These are phyloP conservation scores for Bhutanitis thaidina DNA, from an alignment of 2,888 invertebrate genomes.

Conservation along the genomic window DNA sequence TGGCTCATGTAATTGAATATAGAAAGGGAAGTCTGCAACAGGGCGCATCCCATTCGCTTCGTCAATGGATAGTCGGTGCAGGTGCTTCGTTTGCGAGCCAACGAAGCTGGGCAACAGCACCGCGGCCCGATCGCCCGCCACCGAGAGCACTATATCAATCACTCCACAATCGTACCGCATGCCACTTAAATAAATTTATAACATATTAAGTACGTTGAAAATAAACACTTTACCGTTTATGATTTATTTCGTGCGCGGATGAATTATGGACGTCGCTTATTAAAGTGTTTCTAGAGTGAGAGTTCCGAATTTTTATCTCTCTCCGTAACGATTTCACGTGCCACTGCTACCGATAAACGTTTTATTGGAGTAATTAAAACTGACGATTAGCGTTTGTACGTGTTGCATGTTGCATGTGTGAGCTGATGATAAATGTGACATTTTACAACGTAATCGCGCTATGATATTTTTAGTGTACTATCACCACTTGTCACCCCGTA, in stretches of 20 bases:
- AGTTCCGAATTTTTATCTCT: constrained; percentile 61
- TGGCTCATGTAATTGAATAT: no score
- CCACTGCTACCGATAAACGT: constrained; percentile 68
- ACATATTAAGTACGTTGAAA: constrained; percentile 77
- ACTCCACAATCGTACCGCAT: constrained; percentile 70
- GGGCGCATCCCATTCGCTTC: neutral
- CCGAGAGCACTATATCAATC: constrained; percentile 74
- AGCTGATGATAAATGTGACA: constrained; percentile 61
- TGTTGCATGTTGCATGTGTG: constrained; percentile 57
- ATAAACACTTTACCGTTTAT: constrained; percentile 77
- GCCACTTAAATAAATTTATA: constrained; percentile 80
- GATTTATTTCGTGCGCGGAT: constrained; percentile 74
- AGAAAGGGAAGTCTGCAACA: no score
- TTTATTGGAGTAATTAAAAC: constrained; percentile 76
- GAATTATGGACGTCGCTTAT: constrained; percentile 71
- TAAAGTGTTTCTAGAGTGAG: constrained; percentile 56
- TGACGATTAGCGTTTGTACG: constrained; percentile 60
- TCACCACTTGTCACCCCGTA: constrained; percentile 42
- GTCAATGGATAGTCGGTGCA: neutral
- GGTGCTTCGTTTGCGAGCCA: neutral
- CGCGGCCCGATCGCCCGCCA: constrained; percentile 49
- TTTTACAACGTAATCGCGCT: constrained; percentile 53
- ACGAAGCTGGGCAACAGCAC: neutral
- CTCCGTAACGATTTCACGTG: constrained; percentile 66
- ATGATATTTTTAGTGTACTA: constrained; percentile 49